These are phyloP conservation scores for Erinaceus europaeus DNA, from an alignment of 2,113 vertebrate species.

Conservation along the genomic window DNA sequence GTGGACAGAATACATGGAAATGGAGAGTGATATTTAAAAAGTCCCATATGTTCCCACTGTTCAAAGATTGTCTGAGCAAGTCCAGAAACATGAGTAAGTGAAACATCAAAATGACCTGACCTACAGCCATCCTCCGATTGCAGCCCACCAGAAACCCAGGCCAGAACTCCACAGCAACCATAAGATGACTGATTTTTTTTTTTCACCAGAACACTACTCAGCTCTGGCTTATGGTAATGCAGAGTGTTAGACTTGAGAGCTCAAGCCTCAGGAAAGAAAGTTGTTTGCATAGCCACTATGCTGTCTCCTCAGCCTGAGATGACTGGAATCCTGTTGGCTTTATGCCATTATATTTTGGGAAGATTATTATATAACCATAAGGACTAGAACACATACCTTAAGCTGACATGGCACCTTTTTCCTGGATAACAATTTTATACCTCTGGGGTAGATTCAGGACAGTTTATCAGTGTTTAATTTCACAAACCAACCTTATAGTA, in stretches of 20 bases:
- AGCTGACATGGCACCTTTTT: background rate
- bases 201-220: too few relatives aligned
- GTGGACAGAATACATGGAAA: background rate
- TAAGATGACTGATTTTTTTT: too few relatives aligned
- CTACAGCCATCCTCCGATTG: background rate
- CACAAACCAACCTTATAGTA: conserved; percentile 12
- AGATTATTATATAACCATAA: background rate
- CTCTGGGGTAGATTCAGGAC: background rate
- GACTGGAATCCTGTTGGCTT: background rate
- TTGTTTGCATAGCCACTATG: too few relatives aligned
- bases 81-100: background rate
- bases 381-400: background rate
- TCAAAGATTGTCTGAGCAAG: background rate
- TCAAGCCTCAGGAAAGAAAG: too few relatives aligned
- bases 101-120: background rate
- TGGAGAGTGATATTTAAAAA: background rate
- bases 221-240: too few relatives aligned
- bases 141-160: background rate
- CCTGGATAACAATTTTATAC: background rate
- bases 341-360: background rate
- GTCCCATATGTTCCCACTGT: background rate
- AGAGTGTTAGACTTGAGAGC: too few relatives aligned
- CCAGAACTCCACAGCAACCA: background rate
- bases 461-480: conserved; percentile 24
- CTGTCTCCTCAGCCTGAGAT: background rate